phyloP scores from a whole-genome alignment of 2,113 vertebrate species.

The Salvelinus sp. region DNA sequence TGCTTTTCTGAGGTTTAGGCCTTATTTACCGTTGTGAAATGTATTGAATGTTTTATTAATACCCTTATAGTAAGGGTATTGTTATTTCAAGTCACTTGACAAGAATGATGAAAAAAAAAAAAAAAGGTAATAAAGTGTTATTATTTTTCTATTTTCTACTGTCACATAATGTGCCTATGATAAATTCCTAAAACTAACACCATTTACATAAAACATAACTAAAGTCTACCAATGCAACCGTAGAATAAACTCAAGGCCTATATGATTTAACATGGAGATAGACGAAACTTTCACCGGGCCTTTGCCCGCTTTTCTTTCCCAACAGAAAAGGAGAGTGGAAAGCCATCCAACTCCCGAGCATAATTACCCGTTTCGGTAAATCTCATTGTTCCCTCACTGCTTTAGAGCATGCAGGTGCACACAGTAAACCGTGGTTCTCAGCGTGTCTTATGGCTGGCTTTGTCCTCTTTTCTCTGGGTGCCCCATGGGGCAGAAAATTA shows the following conservation, averaged over 20 bases:
- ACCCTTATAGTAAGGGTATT: constrained; percentile 53
- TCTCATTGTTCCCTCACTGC: constrained; percentile 37
- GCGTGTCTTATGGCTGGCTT: constrained; percentile 47
- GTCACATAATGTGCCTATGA: background rate
- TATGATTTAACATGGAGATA: constrained; percentile 20
- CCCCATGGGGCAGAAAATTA: constrained; percentile 55
- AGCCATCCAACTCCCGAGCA: constrained; percentile 13
- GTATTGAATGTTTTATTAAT: constrained; percentile 18
- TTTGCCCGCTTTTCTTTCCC: constrained; percentile 7
- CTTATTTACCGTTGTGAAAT: background rate
- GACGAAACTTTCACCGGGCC: constrained; percentile 10
- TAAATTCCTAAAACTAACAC: background rate
- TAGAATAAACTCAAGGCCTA: background rate
- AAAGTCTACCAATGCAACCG: background rate
- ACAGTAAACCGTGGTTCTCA: constrained; percentile 42
- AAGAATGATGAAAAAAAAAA: constrained; percentile 29
- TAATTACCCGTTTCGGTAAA: constrained; percentile 52
- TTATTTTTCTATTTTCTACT: constrained; percentile 43
- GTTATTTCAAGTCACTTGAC: constrained; percentile 30
- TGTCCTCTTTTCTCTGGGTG: constrained; percentile 46
- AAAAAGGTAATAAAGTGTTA: constrained; percentile 52
- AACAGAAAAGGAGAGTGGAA: constrained; percentile 28
- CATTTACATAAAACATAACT: background rate
- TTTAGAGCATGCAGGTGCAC: constrained; percentile 57
- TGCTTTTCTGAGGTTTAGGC: background rate